phyloP scores from a whole-genome alignment of 1,140 invertebrate species.

The Scylla paramamosain region DNA sequence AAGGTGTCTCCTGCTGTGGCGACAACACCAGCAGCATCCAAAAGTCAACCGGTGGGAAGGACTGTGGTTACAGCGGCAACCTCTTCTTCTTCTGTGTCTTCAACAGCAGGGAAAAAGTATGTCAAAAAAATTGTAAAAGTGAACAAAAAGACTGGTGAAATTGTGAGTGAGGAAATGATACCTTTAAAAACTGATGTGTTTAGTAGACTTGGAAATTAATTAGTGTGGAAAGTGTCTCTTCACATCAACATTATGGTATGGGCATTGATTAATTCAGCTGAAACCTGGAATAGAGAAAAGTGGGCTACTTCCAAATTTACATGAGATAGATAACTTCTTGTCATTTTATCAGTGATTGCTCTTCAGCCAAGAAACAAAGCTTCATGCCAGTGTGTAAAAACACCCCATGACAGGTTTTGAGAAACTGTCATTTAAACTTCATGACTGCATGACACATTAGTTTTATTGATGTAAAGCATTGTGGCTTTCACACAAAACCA shows the following conservation, averaged over 20 bases:
- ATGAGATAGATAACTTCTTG: no score
- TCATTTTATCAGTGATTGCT: no score
- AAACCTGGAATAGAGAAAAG: no score
- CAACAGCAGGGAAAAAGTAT: constrained; percentile 61
- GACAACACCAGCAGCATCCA: neutral
- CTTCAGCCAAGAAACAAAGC: no score
- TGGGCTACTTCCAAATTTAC: no score
- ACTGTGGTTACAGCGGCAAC: constrained; percentile 26
- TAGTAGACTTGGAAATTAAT: constrained; percentile 71
- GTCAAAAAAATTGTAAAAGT: constrained; percentile 75
- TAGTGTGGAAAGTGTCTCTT: neutral
- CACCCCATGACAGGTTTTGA: no score
- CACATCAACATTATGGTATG: no score
- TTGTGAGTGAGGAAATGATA: constrained; percentile 74
- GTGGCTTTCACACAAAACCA: no score
- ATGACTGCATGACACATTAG: no score
- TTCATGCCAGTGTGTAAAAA: no score
- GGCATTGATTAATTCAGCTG: neutral
- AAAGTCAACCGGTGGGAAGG: neutral
- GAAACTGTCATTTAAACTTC: no score
- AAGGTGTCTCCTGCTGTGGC: neutral
- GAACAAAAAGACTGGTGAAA: constrained; percentile 76
- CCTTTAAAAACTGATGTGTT: constrained; percentile 72
- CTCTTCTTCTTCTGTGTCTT: constrained; percentile 26
- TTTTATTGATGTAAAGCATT: no score